Conservation (phyloP, 2,113 vertebrate genomes). For the pig (Sus scrofa) region T2T-Sscrofa CM000828.6:22441001-22441500, state of each 20-base stretch:
- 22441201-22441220: not conserved
- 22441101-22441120: not conserved
- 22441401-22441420: not conserved
- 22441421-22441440: not conserved
- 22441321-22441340: not conserved
- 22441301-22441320: not conserved
- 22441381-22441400: not conserved
- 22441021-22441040: not conserved
- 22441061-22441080: too few relatives aligned
- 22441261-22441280: not conserved
- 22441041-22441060: not conserved
- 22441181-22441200: not conserved
- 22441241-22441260: too few relatives aligned
- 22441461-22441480: not conserved
- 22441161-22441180: not conserved
- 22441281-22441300: not conserved
- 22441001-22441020: constrained; percentile 34
- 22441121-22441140: not conserved
- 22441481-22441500: not conserved
- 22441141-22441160: not conserved
- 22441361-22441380: not conserved
- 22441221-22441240: accelerated
- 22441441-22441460: constrained; percentile 2
- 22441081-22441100: constrained; percentile 5
- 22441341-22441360: not conserved